These are phyloP conservation scores for Brienomyrus longianalis DNA, from an alignment of 2,113 vertebrate species.

Conservation along the genomic window DNA sequence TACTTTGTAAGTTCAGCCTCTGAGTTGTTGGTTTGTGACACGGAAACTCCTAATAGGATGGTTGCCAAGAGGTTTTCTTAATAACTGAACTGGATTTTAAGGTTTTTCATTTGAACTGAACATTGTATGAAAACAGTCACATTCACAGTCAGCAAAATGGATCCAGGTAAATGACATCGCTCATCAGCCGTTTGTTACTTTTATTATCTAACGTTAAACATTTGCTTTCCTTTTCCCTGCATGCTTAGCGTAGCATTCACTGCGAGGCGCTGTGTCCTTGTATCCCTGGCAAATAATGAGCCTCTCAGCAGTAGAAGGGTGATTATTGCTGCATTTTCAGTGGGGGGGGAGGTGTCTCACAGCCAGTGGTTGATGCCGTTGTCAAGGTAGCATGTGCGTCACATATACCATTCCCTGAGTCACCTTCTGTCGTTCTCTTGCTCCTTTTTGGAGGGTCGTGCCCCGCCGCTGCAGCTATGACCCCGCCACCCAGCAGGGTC, in stretches of 20 bases:
- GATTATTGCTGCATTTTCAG: not conserved
- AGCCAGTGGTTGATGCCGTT: not conserved
- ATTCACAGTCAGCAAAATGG: not conserved
- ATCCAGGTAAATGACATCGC: not conserved
- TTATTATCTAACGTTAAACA: not conserved
- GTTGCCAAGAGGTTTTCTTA: not conserved
- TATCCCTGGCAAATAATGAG: conserved; percentile 1
- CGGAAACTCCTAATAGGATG: not conserved
- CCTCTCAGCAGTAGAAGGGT: not conserved
- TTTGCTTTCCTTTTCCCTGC: not conserved
- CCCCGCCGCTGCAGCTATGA: conserved; percentile 19
- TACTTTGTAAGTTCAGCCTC: conserved; percentile 3
- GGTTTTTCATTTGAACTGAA: conserved; percentile 8
- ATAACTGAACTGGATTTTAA: not conserved
- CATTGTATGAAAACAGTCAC: not conserved
- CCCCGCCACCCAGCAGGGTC: conserved; percentile 19
- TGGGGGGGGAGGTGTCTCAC: not conserved
- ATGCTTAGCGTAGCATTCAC: not conserved
- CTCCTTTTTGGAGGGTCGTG: not conserved
- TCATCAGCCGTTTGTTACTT: not conserved
- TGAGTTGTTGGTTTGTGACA: not conserved
- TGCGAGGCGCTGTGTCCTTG: not conserved
- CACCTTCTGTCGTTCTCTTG: not conserved
- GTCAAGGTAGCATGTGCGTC: not conserved
- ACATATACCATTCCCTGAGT: not conserved